Conservation (phyloP, 2,888 invertebrate genomes). For the Chaetogeoica ovagalla region DNA sequence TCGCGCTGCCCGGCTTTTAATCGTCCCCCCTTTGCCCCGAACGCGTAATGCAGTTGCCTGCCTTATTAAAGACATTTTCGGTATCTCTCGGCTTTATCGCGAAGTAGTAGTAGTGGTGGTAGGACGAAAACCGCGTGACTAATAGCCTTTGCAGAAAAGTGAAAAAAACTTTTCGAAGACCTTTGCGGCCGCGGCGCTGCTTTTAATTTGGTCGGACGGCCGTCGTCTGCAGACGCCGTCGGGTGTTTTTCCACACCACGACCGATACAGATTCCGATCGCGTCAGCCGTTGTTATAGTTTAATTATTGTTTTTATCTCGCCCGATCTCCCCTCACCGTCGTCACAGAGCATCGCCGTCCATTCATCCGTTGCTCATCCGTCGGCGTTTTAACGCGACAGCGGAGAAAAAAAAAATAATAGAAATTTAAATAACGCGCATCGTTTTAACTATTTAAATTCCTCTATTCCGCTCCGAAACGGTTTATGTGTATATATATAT, state of each 20-base stretch:
- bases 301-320: background rate
- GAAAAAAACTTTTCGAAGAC: conserved; percentile 39
- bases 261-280: no score
- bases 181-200: background rate
- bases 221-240: no score
- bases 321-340: no score
- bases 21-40: background rate
- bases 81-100: no score
- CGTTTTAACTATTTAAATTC: conserved; percentile 13
- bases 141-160: conserved; percentile 32
- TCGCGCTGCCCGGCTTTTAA: no score
- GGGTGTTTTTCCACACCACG: no score
- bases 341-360: background rate
- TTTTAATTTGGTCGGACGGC: conserved; percentile 25
- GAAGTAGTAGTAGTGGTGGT: background rate
- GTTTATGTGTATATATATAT: no score
- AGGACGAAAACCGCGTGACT: conserved; percentile 1
- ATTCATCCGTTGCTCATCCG: background rate
- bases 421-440: conserved; percentile 17
- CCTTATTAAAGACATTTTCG: conserved; percentile 29
- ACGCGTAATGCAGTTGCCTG: conserved; percentile 35
- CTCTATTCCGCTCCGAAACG: no score
- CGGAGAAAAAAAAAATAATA: background rate
- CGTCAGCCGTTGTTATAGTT: background rate
- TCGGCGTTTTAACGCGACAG: background rate